Base-by-base conservation (phyloP, 23 tunicate genomes). In the Aplidium turbinatum region DNA sequence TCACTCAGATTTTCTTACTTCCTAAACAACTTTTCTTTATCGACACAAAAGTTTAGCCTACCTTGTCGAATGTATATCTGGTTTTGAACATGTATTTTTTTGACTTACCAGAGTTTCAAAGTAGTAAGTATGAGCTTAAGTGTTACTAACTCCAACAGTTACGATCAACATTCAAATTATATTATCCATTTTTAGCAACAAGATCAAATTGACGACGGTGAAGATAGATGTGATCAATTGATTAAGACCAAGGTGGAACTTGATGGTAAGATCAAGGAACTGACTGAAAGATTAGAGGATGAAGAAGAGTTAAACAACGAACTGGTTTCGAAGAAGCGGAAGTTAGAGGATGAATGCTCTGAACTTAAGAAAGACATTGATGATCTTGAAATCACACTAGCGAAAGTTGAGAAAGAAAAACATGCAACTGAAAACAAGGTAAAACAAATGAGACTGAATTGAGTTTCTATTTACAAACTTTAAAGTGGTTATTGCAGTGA, bases 251-350 rank as follows among this genome's bases (percentile, higher is more conserved):
- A 92, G 50, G 90, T 84, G 27, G 98, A 92, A 56, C 64, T 92
- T 82, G 98, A 92, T 63, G 98, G 98, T 19, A 92, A 92, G 81
- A 85, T 92, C 36, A 92, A 92, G 42, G 99, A 94, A 56, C 60
- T 87, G 25, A 75, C 70, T 6, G 99, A 94, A 56, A 77, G 99
- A 32, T 39, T 94, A 27, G 99, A 94, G 47, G 99, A 94, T 74
- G 99, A 94, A 56, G 95, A 87, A 57, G 95, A 84, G 31, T 53
- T 82, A 0, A 86, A 82, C 53, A 79, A 87, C 33, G 92, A 94
- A 48, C 65, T 94, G 57, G 84, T 78, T 2, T 75, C 94, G 3
- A 94, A 94, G 63, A 86, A 87, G 47, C 51, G 92, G 32, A 94
- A 94, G 56, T 71, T 94, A 4, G 99, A 94, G 56, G 86, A 87